These are phyloP conservation scores for Brachyalestes nurse DNA, from an alignment of 2,797 vertebrate genomes.

Conservation along the genomic window DNA sequence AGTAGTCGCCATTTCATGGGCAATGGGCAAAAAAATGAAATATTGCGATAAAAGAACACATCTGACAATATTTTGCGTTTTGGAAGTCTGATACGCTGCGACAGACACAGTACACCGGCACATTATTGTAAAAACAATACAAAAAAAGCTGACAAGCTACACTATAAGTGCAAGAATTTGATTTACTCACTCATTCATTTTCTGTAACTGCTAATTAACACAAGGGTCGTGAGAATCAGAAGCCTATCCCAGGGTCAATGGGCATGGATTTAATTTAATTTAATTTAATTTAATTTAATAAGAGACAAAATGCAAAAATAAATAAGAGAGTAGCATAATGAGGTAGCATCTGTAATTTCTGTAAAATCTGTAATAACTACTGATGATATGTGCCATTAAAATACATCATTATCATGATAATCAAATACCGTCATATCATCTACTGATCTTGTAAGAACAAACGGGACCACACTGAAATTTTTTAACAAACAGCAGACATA, in stretches of 20 bases:
- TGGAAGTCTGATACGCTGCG: background rate
- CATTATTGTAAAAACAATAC: background rate
- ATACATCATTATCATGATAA: background rate
- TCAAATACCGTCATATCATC: background rate
- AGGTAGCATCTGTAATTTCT: too few species aligned
- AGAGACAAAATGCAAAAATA: background rate
- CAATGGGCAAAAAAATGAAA: background rate
- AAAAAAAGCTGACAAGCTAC: background rate
- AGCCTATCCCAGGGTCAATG: too few species aligned
- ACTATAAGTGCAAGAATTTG: background rate
- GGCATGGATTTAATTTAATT: too few species aligned
- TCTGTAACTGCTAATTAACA: too few species aligned
- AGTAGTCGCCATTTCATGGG: background rate
- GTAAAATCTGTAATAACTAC: too few species aligned
- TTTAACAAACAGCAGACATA: too few species aligned
- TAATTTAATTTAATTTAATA: background rate
- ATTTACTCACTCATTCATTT: too few species aligned
- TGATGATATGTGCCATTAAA: background rate
- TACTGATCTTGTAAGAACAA: background rate
- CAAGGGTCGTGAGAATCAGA: too few species aligned
- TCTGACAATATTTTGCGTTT: background rate
- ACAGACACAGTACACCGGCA: background rate
- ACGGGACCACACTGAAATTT: too few species aligned
- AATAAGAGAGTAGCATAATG: background rate
- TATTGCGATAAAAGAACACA: background rate